Base-by-base conservation (phyloP, 2,113 vertebrate species). In the Picathartes gymnocephalus region DNA sequence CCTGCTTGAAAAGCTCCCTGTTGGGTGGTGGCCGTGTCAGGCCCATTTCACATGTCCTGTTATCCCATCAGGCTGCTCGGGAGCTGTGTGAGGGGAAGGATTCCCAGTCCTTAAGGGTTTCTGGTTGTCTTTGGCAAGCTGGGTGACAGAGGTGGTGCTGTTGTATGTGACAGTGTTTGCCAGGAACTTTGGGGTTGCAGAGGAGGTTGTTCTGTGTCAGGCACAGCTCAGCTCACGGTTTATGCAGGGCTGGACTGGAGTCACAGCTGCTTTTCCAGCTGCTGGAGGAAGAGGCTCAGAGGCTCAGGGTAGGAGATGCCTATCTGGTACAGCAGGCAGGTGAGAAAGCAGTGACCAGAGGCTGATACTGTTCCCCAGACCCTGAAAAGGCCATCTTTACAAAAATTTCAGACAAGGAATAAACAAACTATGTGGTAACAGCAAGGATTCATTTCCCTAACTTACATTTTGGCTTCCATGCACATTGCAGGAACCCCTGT, bases 151-250 rank as follows among this genome's bases (percentile, higher is more conserved):
- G 30, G 3, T 31, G 61, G 5, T 60, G 77, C 81, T 91, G 17
- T 18, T 51, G 44, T 33, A 0, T 15, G 3, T 64, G 76, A 9
- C 40, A 10, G 0, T 13, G n/a, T 58, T 51, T 81, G 28, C 42
- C 7, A 3, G 28, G 50, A 81, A 0, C 15, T 65, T 10, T 37
- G 60, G 18, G 25, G 22, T 71, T 57, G 1, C 1, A 10, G 51
- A 61, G 69, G 60, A 37, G 27, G 13, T 51, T 56, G 35, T 65
- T 85, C 54, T 78, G 68, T 20, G 4, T 23, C 60, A 81, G 42
- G 22, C 42, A 61, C 79, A 51, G 4, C 39, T 79, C 72, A 81
- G 25, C 24, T 83, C 10, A 0, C 24, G 35, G 54, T 45, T 80
- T 70, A 2, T 91, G 22, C 51, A 27, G 65, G 31, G 69, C 62